Base-by-base conservation (phyloP, 2,113 vertebrate genomes). In the Sinocyclocheilus anshuiensis region DNA sequence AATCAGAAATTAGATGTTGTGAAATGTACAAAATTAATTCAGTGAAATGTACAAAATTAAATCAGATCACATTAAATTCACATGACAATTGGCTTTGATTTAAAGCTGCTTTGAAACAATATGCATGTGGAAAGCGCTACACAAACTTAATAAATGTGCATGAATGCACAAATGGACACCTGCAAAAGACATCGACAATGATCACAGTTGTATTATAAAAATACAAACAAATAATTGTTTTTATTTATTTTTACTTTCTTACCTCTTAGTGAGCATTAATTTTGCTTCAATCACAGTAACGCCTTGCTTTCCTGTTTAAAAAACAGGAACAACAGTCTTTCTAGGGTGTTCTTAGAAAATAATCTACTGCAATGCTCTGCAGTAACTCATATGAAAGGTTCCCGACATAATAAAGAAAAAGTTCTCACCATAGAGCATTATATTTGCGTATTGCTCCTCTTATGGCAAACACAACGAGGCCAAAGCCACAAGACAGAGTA, bases 401-500 rank as follows among this genome's bases (percentile, higher is more conserved):
- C 6, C 12, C 33, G 15, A 71, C 53, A 29, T 11, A 42, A 74
- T 65, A 45, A 48, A 57, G 13, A 15, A 20, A 26, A 18, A 0
- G 11, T 4, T 83, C 86, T 77, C 88, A 92, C 93, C 90, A 53
- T 10, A 94, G 81, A 88, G 67, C 89, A n/a, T 75, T 92, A 83
- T 85, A 92, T 91, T 93, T 93, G 57, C 92, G 81, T 55, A 53
- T 89, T 72, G 89, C 90, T 78, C 92, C 93, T 26, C 89, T 85
- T 4, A 94, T 1, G 15, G 94, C 87, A 87, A 94, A 94, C 26
- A 87, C 50, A 0, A 89, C 86, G 15, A 94, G 87, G 29, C 94
- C 93, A 83, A 86, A 90, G 65, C 93, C 94, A 87, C 91, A 92
- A 2, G 93, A 93, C 24, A 93, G 76, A 3, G 92, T 93, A 85